A percentile compares a stretch with the other conserved stretches of the same genome.
These are phyloP conservation scores for Girardinichthys multiradiatus DNA, from an alignment of 2,113 vertebrate species.

Conservation along the genomic window DNA sequence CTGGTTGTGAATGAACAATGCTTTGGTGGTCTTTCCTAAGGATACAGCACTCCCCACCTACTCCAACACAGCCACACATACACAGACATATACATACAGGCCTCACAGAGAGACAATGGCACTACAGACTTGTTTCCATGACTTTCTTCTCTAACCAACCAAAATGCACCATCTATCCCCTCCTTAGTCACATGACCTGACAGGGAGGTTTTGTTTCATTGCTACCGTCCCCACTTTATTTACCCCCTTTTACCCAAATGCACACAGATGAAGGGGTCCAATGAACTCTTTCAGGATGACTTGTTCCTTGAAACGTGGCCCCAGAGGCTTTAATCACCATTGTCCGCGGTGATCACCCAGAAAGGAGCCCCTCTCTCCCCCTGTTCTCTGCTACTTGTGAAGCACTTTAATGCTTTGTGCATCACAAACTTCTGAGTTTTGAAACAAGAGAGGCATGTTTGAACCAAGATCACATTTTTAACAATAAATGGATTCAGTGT, in stretches of 20 bases:
- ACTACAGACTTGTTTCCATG: slow-evolving; percentile 67
- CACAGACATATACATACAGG: not conserved
- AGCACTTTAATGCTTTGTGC: slow-evolving; percentile 50
- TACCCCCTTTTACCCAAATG: not conserved
- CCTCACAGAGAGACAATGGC: slow-evolving; percentile 60
- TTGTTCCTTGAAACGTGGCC: slow-evolving; percentile 50
- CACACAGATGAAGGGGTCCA: slow-evolving; percentile 13
- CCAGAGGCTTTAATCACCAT: slow-evolving; percentile 49
- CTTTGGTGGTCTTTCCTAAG: slow-evolving; percentile 46
- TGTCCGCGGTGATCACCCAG: slow-evolving; percentile 43
- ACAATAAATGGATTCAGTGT: not conserved
- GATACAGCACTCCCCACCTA: slow-evolving; percentile 48
- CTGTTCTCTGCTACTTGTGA: slow-evolving; percentile 38
- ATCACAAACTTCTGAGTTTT: slow-evolving; percentile 32
- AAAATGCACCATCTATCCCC: slow-evolving; percentile 59
- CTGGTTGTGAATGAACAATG: slow-evolving; percentile 75
- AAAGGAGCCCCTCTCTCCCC: slow-evolving; percentile 1
- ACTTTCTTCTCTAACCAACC: slow-evolving; percentile 60
- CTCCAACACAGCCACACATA: slow-evolving; percentile 28
- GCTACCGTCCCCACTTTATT: slow-evolving; percentile 16
- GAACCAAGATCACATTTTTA: not conserved
- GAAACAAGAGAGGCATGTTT: slow-evolving; percentile 10
- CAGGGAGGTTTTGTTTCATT: slow-evolving; percentile 55
- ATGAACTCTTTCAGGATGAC: slow-evolving; percentile 56
- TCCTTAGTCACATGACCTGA: slow-evolving; percentile 58